Percentiles rank a stretch among this genome's conserved stretches.
These are phyloP conservation scores for mouse (Mus musculus) DNA, from an alignment of 2,113 vertebrate species.

Conservation along the genomic window GRCm39 chr11:117295501-117296000, in stretches of 20 bases:
- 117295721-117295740: constrained; percentile 58
- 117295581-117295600: constrained; percentile 70
- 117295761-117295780: constrained; percentile 57
- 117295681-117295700: background rate
- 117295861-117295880: background rate
- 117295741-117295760: constrained; percentile 52
- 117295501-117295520: constrained; percentile 74
- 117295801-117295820: background rate
- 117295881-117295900: background rate
- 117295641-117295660: constrained; percentile 65
- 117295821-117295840: background rate
- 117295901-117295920: background rate
- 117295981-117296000: background rate
- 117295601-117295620: constrained; percentile 36
- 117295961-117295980: accelerated
- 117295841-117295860: background rate
- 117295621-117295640: constrained; percentile 77
- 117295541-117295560: constrained; percentile 72
- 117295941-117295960: constrained; percentile 4
- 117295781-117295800: background rate
- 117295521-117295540: constrained; percentile 5
- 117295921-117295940: background rate
- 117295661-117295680: background rate
- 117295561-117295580: constrained; percentile 77
- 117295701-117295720: constrained; percentile 7